Evolutionary conservation across 92 coral and sea anemone genomes (phyloP).

Genomic region (Actinostola sp.): DNA sequence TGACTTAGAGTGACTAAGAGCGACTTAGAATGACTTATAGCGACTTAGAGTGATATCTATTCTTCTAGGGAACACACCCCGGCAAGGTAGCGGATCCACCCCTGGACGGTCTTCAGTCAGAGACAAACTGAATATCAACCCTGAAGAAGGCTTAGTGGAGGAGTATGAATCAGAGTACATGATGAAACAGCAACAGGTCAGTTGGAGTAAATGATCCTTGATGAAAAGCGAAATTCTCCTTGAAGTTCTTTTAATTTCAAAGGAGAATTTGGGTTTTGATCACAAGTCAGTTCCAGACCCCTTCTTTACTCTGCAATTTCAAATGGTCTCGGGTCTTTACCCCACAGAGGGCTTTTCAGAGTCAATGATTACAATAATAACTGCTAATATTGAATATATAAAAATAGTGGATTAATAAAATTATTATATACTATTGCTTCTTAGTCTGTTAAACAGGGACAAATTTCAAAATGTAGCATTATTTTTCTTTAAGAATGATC

Average conservation of each 20-base stretch:
- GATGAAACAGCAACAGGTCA: conserved; percentile 86
- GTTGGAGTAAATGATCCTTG: not conserved
- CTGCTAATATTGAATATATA: not conserved
- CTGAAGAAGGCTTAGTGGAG: conserved; percentile 87
- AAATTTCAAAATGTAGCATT: not conserved
- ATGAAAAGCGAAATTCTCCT: no score
- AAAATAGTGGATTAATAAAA: no score
- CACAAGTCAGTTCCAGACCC: no score
- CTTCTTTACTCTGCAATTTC: no score
- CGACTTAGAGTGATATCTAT: no score
- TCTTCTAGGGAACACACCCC: conserved; percentile 90
- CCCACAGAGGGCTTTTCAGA: no score
- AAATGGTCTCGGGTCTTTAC: no score
- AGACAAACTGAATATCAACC: conserved; percentile 93
- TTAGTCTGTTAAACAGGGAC: not conserved
- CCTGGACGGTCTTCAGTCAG: conserved; percentile 92
- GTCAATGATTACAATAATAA: no score
- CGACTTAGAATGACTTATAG: no score
- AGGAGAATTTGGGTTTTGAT: no score
- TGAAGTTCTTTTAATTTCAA: no score
- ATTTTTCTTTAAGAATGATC: conserved; percentile 55
- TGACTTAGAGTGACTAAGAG: no score
- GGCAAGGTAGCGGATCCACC: conserved; percentile 69
- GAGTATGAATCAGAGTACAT: conserved; percentile 83
- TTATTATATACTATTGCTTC: not conserved